Base-by-base conservation (phyloP, 2,888 invertebrate species). In the Coleophora flavipennella region DNA sequence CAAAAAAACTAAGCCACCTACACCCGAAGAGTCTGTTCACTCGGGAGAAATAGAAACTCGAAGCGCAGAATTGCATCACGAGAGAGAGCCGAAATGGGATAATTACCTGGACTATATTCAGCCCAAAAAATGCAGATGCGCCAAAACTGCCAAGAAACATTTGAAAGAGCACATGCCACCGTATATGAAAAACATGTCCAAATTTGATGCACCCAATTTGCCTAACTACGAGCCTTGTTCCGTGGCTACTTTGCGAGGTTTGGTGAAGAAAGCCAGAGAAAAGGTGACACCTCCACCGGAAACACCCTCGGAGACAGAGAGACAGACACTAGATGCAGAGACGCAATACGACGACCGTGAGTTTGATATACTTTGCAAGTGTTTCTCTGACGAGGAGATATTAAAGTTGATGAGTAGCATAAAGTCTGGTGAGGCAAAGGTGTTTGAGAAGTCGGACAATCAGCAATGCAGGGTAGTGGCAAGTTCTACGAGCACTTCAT, bases 21-120 rank as follows among this genome's bases (percentile, higher is more conserved):
- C 28, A 20, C 12, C 13, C 8, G 9, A 13, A 4, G 13, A 9
- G 3, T 49, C 48, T 0, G 36, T 53, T 9, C 35, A 41, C 8
- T 53, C 61, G 2, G 64, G 65, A 1, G 57, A 55, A 25, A 66
- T 69, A 20, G 46, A 54, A 31, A 49, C 62, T 1, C 61, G 70
- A 40, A 42, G 42, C 35, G 40, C 44, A 0, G 68, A 73, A 46
- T 44, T 75, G 12, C 36, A 48, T 8, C 70, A 75, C 38, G 57
- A 62, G 45, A 65, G 74, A 12, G 73, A 77, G 49, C 78, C 80
- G 2, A 79, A 78, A 55, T 67, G 65, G 60, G 65, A 72, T 6
- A 72, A 68, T 35, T 81, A 72, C 45, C 48, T 76, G 25, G 45
- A 66, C 33, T 75, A 62, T 35, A 45, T 71, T 1, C 43, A 57